Conservation (phyloP, 1,140 invertebrate genomes). For the Drosophila littoralis region DNA sequence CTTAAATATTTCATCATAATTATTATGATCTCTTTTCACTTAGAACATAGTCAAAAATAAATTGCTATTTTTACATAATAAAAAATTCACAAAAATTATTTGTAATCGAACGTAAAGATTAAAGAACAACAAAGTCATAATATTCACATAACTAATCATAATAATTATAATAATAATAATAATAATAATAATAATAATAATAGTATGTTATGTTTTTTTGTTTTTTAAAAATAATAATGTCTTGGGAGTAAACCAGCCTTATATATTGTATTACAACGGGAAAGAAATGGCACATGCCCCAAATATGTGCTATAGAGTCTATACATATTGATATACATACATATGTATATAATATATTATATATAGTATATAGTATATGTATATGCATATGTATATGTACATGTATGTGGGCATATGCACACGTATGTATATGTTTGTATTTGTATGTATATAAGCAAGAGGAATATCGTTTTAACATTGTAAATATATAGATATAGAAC, state of each 20-base stretch:
- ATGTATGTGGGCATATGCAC: constrained; percentile 50
- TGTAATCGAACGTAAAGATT: constrained; percentile 21
- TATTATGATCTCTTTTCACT: constrained; percentile 9
- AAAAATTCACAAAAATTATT: constrained; percentile 35
- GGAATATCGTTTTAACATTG: constrained; percentile 74
- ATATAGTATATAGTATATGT: constrained; percentile 37
- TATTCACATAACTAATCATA: constrained; percentile 35
- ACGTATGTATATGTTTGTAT: constrained; percentile 51
- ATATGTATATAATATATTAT: constrained; percentile 39
- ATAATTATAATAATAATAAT: constrained; percentile 32
- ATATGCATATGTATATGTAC: constrained; percentile 32
- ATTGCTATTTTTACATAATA: constrained; percentile 46
- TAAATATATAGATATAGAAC: constrained; percentile 61
- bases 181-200: constrained; percentile 34
- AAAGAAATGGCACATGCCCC: constrained; percentile 68
- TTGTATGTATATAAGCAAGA: constrained; percentile 71
- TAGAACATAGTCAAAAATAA: constrained; percentile 47
- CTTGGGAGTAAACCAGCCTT: constrained; percentile 84
- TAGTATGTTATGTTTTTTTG: constrained; percentile 28
- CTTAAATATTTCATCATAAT: constrained; percentile 26
- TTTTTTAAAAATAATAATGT: constrained; percentile 81
- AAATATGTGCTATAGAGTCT: constrained; percentile 51
- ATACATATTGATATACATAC: constrained; percentile 34
- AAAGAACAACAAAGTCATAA: constrained; percentile 39
- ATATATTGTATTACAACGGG: constrained; percentile 83